Evolutionary conservation across 2,888 invertebrate genomes (phyloP), one percentile per base, ranked within the genome.

Genomic region (Acleris literana): DNA sequence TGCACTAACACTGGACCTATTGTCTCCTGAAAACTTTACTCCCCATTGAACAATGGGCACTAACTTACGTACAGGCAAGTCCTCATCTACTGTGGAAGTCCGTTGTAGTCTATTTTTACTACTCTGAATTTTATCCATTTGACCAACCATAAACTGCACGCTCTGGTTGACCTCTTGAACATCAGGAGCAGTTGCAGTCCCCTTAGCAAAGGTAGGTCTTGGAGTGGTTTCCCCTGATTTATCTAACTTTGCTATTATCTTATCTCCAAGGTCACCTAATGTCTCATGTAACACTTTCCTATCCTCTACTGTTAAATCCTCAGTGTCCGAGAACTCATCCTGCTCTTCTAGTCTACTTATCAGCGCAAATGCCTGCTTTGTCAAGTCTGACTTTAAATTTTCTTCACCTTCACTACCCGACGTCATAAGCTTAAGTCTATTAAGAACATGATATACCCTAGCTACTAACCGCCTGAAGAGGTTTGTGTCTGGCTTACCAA

Each of bases 261-360:
- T 20, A 1, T 53, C 46, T 39, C 39, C 57, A 53, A 58, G 54
- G 52, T 54, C 54, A 9, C 62, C 62, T 53, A 62, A 54, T 9
- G 62, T 53, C 18, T 62, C 52, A 11, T 54, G 53, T n/a, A 62
- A 44, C 7, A 48, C 17, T n/a, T 44, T 20, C 18, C 46, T 53
- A 16, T 62, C 62, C 44, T 43, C 39, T 9, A 17, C 39, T 13
- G 55, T 39, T 17, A 55, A 43, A 6, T 55, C 11, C 5, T 55
- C 55, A 4, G 4, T 4, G 13, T 43, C 55, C 7, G 11, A 5
- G 1, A 55, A 3, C 9, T 55, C 55, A 20, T 55, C 55, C n/a
- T 55, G 55, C 13, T 18, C 43, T 43, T 55, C 55, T 20, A 55
- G n/a, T 5, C 20, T 16, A 13, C 20, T 17, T 6, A 55, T 13